Conservation (phyloP, 2,113 vertebrate species). For the Pseudorectes ferrugineus region DNA sequence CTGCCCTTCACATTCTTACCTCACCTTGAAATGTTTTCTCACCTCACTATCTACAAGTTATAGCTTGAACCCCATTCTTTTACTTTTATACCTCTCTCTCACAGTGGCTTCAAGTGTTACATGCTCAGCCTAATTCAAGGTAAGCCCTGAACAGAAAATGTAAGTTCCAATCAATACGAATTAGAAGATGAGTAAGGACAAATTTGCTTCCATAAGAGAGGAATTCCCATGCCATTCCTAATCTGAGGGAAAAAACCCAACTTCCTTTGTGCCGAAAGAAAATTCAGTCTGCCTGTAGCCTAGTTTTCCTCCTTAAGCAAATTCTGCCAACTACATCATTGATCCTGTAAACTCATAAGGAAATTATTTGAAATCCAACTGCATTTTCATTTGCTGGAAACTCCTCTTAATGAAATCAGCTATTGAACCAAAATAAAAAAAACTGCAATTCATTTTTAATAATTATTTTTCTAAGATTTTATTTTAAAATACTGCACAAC, state of each 20-base stretch:
- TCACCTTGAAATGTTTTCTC: neutral
- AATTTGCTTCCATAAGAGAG: neutral
- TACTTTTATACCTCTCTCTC: neutral
- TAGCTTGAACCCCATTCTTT: neutral
- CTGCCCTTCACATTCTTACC: neutral
- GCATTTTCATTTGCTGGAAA: neutral
- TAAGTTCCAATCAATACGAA: neutral
- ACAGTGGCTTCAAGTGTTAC: neutral
- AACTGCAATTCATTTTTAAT: neutral
- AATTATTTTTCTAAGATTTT: neutral
- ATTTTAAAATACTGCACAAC: neutral
- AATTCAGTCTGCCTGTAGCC: neutral
- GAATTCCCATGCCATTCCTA: neutral
- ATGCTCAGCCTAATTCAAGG: neutral
- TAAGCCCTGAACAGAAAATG: neutral
- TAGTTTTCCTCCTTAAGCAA: neutral
- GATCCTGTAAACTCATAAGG: neutral
- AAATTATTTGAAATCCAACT: neutral
- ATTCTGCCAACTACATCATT: neutral
- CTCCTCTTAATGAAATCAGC: neutral
- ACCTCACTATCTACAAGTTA: neutral
- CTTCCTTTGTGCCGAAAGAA: neutral
- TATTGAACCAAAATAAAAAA: neutral
- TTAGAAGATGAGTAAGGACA: neutral
- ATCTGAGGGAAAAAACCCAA: neutral